A percentile compares a stretch with the other conserved stretches of the same genome.
These are phyloP conservation scores for Drymodes brunneopygia DNA, from an alignment of 2,113 vertebrate species.

Conservation along the genomic window DNA sequence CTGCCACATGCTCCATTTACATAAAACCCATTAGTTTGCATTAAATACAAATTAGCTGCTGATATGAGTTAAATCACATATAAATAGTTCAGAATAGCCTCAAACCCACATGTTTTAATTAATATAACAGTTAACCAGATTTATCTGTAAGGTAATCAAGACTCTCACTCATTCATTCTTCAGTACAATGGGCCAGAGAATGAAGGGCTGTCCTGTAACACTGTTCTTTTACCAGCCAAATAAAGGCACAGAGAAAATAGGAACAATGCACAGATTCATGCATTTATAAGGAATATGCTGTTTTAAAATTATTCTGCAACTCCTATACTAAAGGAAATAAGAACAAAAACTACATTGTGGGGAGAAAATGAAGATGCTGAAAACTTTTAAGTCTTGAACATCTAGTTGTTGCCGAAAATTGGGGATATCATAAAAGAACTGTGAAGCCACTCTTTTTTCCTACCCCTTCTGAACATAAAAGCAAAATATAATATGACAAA, in stretches of 20 bases:
- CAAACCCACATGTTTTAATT: constrained; percentile 74
- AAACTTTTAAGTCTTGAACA: background rate
- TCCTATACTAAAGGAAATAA: background rate
- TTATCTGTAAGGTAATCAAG: constrained; percentile 77
- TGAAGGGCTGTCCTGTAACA: background rate
- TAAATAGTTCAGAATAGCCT: constrained; percentile 77
- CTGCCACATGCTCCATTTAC: constrained; percentile 84
- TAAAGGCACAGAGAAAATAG: background rate
- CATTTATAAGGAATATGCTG: background rate
- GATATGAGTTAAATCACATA: constrained; percentile 80
- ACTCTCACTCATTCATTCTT: constrained; percentile 64
- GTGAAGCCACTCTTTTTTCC: background rate
- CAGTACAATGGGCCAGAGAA: constrained; percentile 35
- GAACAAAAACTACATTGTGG: background rate
- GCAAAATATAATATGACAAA: background rate
- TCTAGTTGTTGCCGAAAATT: background rate
- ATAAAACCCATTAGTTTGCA: constrained; percentile 84
- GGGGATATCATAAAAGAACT: background rate
- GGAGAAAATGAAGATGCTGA: background rate
- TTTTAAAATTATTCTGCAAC: background rate
- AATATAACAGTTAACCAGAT: constrained; percentile 75
- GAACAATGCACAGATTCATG: background rate
- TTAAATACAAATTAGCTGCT: constrained; percentile 84
- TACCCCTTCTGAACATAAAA: background rate
- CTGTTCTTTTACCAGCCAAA: background rate